Conservation (phyloP, 2,113 vertebrate species). For the Girardinichthys multiradiatus region DNA sequence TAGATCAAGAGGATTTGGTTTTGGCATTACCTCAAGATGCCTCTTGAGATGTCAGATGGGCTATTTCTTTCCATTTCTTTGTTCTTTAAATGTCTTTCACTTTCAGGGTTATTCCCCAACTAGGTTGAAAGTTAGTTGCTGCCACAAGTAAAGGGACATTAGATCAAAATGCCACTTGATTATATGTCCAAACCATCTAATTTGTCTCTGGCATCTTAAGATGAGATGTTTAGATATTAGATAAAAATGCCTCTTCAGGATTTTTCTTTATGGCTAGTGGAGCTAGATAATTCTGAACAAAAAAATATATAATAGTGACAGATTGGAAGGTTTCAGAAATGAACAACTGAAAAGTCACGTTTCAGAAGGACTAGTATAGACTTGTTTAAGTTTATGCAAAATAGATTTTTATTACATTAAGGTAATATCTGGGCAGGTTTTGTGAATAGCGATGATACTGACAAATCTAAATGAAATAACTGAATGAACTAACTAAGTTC, state of each 20-base stretch:
- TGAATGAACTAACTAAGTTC: too few relatives aligned
- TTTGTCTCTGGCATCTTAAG: too few relatives aligned
- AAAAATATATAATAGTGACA: not conserved
- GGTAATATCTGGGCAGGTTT: too few relatives aligned
- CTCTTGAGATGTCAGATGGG: not conserved
- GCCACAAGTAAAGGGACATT: not conserved
- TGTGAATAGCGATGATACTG: too few relatives aligned
- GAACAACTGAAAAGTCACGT: not conserved
- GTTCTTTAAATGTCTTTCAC: not conserved
- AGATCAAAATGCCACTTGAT: not conserved
- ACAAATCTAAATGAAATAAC: too few relatives aligned
- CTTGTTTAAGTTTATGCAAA: too few relatives aligned
- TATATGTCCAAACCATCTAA: not conserved
- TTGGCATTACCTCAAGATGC: too few relatives aligned
- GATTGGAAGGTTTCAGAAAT: not conserved
- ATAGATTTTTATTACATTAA: too few relatives aligned
- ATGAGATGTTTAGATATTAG: not conserved
- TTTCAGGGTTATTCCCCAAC: not conserved
- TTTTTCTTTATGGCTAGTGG: not conserved
- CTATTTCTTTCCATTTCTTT: not conserved
- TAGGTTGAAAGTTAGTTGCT: too few relatives aligned
- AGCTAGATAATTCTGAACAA: not conserved
- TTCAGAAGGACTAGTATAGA: too few relatives aligned
- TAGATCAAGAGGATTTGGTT: too few relatives aligned
- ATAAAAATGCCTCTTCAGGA: not conserved